Conservation (phyloP, 2,888 invertebrate genomes). For the Noctua fimbriata region DNA sequence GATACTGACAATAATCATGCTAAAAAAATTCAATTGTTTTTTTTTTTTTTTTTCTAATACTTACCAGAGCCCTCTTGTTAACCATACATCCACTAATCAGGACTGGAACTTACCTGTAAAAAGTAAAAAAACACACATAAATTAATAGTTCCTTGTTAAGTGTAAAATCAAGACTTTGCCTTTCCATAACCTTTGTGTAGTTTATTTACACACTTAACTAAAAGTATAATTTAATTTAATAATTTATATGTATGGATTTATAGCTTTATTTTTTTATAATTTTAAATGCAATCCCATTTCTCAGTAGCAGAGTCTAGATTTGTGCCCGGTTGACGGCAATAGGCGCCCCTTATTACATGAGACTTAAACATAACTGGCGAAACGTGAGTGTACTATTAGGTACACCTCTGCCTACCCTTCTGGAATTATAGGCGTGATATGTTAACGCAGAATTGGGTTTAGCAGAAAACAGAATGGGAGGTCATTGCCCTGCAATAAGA, state of each 20-base stretch:
- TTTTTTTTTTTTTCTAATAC: background rate
- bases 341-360: no score
- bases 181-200: no score
- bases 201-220: no score
- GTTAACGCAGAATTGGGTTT: background rate
- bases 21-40: background rate
- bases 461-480: background rate
- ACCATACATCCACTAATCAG: background rate
- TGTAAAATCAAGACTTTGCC: background rate
- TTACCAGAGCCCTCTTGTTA: background rate
- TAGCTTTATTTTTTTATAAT: background rate
- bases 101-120: constrained; percentile 31
- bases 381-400: no score
- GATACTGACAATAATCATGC: background rate
- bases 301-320: background rate
- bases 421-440: background rate
- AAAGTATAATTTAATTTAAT: no score
- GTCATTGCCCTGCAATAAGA: background rate
- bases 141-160: background rate
- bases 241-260: background rate
- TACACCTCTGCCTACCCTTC: no score
- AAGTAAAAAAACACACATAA: background rate
- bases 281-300: background rate
- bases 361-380: no score
- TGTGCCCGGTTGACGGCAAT: no score